Evolutionary conservation across 2,888 invertebrate genomes (phyloP).

Genomic region (Drosophila mettleri): DNA sequence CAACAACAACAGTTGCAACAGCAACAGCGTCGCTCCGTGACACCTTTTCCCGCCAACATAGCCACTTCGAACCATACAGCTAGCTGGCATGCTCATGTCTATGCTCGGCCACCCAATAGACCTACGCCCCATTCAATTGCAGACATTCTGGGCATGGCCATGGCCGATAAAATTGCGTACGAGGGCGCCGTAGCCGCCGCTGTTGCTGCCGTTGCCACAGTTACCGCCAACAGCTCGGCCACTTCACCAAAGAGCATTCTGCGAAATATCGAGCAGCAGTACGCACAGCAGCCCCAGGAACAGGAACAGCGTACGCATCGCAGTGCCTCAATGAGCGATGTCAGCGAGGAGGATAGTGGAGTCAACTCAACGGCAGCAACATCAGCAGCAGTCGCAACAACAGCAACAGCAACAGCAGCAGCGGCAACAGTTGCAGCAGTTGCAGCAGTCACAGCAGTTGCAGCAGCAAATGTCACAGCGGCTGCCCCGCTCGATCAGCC

Average conservation of each 20-base stretch:
- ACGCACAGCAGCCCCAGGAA: slow-evolving; percentile 73
- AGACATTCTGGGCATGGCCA: slow-evolving; percentile 90
- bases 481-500: slow-evolving; percentile 86
- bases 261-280: slow-evolving; percentile 82
- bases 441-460: not conserved
- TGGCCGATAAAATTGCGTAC: slow-evolving; percentile 44
- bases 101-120: slow-evolving; percentile 91
- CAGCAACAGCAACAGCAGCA: slow-evolving; percentile 5
- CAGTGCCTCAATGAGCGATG: slow-evolving; percentile 84
- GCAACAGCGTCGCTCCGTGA: slow-evolving; percentile 46
- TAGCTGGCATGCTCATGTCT: slow-evolving; percentile 96
- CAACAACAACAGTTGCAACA: slow-evolving; percentile 43
- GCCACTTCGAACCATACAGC: slow-evolving; percentile 47
- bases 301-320: slow-evolving; percentile 70
- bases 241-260: slow-evolving; percentile 84
- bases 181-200: slow-evolving; percentile 31
- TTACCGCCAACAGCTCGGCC: slow-evolving; percentile 57
- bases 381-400: slow-evolving; percentile 40
- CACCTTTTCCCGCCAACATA: slow-evolving; percentile 42
- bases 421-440: slow-evolving; percentile 42
- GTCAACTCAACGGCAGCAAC: slow-evolving; percentile 35
- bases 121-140: slow-evolving; percentile 95
- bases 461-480: slow-evolving; percentile 16
- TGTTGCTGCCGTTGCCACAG: slow-evolving; percentile 23
- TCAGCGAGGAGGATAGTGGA: slow-evolving; percentile 85